Evolutionary conservation across 2,797 vertebrate species (phyloP).

Genomic region (Natrix natrix): DNA sequence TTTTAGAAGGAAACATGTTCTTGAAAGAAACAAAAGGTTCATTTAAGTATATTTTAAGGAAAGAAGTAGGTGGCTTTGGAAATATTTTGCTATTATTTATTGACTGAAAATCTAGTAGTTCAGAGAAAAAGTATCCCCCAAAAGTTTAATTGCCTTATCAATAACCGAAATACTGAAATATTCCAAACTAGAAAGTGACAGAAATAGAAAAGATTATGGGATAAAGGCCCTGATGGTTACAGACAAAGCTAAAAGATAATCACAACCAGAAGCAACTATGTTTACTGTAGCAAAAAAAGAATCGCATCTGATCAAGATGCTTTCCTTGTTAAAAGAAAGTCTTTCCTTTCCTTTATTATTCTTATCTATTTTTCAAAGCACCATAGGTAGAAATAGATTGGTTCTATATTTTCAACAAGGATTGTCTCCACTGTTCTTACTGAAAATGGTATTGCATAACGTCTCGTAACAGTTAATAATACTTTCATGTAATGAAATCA

Average conservation of each 20-base stretch:
- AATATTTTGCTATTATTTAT: not conserved
- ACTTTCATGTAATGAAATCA: not conserved
- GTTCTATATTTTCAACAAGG: not conserved
- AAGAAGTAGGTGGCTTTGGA: not conserved
- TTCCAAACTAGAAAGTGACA: not conserved
- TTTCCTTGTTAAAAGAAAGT: not conserved
- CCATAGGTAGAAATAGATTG: not conserved
- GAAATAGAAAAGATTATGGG: not conserved
- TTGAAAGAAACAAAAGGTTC: not conserved
- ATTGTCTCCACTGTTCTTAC: not conserved
- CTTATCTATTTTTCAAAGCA: not conserved
- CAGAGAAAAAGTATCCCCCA: not conserved
- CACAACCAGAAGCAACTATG: not conserved
- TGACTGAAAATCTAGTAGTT: not conserved
- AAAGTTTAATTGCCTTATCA: not conserved
- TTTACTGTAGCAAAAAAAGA: not conserved
- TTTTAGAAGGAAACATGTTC: not conserved
- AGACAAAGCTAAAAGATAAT: not conserved
- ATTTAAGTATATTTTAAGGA: not conserved
- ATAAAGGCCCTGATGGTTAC: not conserved
- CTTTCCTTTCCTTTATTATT: not conserved
- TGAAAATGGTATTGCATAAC: not conserved
- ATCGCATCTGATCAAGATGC: not conserved
- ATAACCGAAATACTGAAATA: not conserved
- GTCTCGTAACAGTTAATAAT: not conserved